A percentile compares a stretch with the other conserved stretches of the same genome.
Conservation (phyloP, 1,140 invertebrate species). For the Drosophila serrata region DNA sequence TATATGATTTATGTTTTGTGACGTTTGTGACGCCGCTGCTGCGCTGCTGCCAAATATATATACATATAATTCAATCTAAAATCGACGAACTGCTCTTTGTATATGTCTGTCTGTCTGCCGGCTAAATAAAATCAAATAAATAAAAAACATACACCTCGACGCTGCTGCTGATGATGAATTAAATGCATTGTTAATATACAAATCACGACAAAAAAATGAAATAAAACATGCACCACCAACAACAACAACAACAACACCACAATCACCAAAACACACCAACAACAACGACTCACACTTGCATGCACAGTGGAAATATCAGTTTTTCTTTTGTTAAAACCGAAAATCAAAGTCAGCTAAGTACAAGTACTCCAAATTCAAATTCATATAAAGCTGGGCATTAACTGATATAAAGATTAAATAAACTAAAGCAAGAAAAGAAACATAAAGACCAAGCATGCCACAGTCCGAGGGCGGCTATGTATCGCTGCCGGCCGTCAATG, state of each 20-base stretch:
- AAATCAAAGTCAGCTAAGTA: conserved; percentile 44
- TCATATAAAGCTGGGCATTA: conserved; percentile 21
- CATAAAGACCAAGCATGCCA: conserved; percentile 68
- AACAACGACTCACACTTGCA: conserved; percentile 41
- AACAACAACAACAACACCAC: conserved; percentile 14
- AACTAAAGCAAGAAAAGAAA: neutral
- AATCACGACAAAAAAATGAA: conserved; percentile 25
- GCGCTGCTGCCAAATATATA: conserved; percentile 24
- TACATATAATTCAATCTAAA: conserved; percentile 6
- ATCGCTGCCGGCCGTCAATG: conserved; percentile 76
- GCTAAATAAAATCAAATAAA: conserved; percentile 11
- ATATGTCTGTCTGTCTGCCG: conserved; percentile 52
- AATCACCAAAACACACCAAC: conserved; percentile 18
- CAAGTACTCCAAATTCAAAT: conserved; percentile 31
- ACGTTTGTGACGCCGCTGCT: conserved; percentile 45
- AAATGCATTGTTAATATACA: conserved; percentile 55
- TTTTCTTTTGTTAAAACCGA: conserved; percentile 8
- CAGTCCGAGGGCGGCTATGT: conserved; percentile 84
- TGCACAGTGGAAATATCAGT: conserved; percentile 47
- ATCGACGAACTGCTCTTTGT: conserved; percentile 35
- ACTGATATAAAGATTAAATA: conserved; percentile 12
- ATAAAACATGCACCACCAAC: conserved; percentile 26
- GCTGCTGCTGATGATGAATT: conserved; percentile 47
- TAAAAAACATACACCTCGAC: conserved; percentile 18
- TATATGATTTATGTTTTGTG: conserved; percentile 62